These are phyloP conservation scores for Amphibalanus amphitrite DNA, from an alignment of 1,140 invertebrate genomes.

Conservation along the genomic window DNA sequence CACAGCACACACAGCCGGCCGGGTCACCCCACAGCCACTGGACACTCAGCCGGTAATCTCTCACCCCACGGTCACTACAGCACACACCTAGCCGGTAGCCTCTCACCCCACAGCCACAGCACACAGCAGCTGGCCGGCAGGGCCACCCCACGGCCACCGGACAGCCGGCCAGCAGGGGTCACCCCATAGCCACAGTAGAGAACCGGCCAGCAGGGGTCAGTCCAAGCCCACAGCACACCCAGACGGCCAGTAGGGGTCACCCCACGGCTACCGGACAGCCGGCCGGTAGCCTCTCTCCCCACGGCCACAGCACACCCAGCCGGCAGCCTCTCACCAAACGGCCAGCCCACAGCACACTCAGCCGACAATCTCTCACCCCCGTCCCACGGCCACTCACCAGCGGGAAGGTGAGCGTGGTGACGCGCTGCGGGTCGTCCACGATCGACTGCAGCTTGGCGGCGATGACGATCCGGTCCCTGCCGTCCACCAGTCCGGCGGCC, in stretches of 20 bases:
- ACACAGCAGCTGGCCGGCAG: too few species aligned
- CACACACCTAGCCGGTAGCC: too few species aligned
- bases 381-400: slow-evolving; percentile 42
- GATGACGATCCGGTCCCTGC: slow-evolving; percentile 74
- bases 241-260: background rate
- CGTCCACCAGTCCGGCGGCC: slow-evolving; percentile 81
- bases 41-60: too few species aligned
- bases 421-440: slow-evolving; percentile 40
- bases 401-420: slow-evolving; percentile 70
- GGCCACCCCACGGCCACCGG: too few species aligned
- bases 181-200: too few species aligned
- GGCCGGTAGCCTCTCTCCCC: too few species aligned
- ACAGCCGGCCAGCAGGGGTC: too few species aligned
- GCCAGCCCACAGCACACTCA: slow-evolving; percentile 13
- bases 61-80: too few species aligned
- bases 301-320: slow-evolving; percentile 5
- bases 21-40: too few species aligned
- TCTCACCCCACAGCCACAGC: too few species aligned
- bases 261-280: slow-evolving; percentile 4
- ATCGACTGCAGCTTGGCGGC: slow-evolving; percentile 81
- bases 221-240: background rate
- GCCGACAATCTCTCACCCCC: slow-evolving; percentile 7
- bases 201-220: too few species aligned
- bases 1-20: too few species aligned
- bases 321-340: slow-evolving; percentile 17